phyloP scores from a whole-genome alignment of 2,797 vertebrate genomes.

The Limosa lapponica region DNA sequence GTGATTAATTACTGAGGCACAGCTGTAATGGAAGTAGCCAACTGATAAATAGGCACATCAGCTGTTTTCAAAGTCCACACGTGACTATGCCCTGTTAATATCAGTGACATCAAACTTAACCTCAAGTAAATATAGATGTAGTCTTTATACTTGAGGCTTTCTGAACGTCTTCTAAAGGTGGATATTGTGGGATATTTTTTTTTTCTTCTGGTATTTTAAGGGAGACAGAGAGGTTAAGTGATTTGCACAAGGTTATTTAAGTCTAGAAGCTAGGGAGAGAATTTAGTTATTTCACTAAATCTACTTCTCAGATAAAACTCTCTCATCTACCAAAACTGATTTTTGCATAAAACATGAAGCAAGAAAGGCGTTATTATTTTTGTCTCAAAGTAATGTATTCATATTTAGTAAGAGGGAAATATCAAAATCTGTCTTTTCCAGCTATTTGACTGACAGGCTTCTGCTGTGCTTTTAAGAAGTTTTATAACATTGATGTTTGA shows the following conservation, averaged over 20 bases:
- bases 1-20: neutral
- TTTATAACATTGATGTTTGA: conserved; percentile 42
- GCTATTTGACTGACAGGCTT: conserved; percentile 60
- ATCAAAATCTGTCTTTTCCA: conserved; percentile 41
- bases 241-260: neutral
- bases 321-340: neutral
- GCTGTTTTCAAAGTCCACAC: neutral
- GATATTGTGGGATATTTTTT: neutral
- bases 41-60: neutral
- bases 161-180: neutral
- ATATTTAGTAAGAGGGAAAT: neutral
- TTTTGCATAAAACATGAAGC: conserved; percentile 51
- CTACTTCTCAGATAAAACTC: neutral
- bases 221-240: neutral
- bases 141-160: neutral
- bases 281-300: neutral
- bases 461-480: conserved; percentile 36
- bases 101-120: neutral
- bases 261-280: neutral
- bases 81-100: neutral
- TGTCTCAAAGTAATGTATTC: conserved; percentile 40
- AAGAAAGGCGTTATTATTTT: conserved; percentile 37
- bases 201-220: neutral
- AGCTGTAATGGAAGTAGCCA: neutral
- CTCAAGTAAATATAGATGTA: neutral